Evolutionary conservation across 2,797 vertebrate genomes (phyloP), one percentile per base, ranked within the genome.

Genomic region (Coilia nasus): DNA sequence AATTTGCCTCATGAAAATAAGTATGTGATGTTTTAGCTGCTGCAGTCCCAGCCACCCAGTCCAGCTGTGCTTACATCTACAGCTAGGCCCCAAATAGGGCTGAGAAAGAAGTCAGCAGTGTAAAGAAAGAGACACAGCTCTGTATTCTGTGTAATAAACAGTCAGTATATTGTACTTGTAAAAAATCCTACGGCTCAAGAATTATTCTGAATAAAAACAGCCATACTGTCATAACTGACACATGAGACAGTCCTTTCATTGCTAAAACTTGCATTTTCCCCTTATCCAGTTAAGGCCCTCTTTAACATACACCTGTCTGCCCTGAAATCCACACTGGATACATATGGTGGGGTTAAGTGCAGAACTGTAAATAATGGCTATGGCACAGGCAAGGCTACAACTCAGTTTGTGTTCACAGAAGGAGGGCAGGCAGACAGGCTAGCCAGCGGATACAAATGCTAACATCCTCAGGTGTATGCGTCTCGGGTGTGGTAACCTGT

Each of bases 271-370:
- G 6, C 31, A 4, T 17, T 14, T 31, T 28, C 31, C 31, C 67
- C 12, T 75, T 19, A 75, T 78, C 71, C 17, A 41, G 7, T 35
- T 41, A 78, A 78, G 35, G 71, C 31, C 17, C 71, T 19, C 35
- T 44, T 78, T 78, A 44, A 78, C 44, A 17, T 31, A 78, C 71
- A 78, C 31, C 71, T 78, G 71, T 31, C 71, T 78, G 71, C 6
- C 10, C 25, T 41, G 35, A 59, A 35, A 31, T 28, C 54, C 47
- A 25, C 50, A 28, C 54, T 31, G 28, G 71, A 17, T 44, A 78
- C 71, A 78, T 78, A 17, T 78, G 71, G 67, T 75, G 28, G 67
- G 62, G 83, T 28, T 47, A 25, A 62, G 56, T 83, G 31, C 44
- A 47, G 47, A 25, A 62, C 46, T 23, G 82, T 62, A 67, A 62